A percentile compares a stretch with the other conserved stretches of the same genome.
These are phyloP conservation scores for Dascillus cervinus DNA, from an alignment of 2,888 invertebrate genomes.

Conservation along the genomic window DNA sequence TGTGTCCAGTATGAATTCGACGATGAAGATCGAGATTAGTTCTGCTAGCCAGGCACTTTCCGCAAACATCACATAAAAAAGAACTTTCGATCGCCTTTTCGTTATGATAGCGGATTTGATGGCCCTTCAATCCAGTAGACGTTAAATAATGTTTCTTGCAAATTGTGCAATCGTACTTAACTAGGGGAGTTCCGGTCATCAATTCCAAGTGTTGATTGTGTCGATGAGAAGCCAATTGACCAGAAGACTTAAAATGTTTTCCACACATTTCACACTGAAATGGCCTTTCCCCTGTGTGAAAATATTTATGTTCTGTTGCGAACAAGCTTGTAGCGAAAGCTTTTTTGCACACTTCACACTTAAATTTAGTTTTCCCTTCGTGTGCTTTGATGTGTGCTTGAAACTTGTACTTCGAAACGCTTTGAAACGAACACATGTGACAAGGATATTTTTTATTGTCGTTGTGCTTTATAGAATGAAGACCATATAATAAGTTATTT, in stretches of 20 bases:
- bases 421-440: conserved; percentile 30
- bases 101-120: conserved; percentile 41
- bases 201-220: conserved; percentile 46
- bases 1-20: conserved; percentile 28
- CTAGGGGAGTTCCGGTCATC: conserved; percentile 34
- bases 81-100: too few relatives aligned
- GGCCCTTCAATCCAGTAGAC: conserved; percentile 31
- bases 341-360: conserved; percentile 43
- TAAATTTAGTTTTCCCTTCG: conserved; percentile 41
- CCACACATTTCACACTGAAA: too few relatives aligned
- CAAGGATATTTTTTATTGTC: conserved; percentile 29
- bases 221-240: conserved; percentile 48
- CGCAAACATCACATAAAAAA: conserved; percentile 36
- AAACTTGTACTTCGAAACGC: conserved; percentile 32
- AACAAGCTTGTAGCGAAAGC: conserved; percentile 45
- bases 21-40: conserved; percentile 32
- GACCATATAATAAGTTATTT: conserved; percentile 43
- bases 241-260: conserved; percentile 46
- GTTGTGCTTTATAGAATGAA: conserved; percentile 43
- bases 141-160: conserved; percentile 40
- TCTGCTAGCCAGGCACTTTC: conserved; percentile 32
- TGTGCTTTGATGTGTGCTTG: too few relatives aligned
- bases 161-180: conserved; percentile 36
- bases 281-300: conserved; percentile 49
- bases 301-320: conserved; percentile 42